A percentile compares a stretch with the other conserved stretches of the same genome.
Evolutionary conservation across 2,113 vertebrate species (phyloP).

Genomic region (Diadophis punctatus): DNA sequence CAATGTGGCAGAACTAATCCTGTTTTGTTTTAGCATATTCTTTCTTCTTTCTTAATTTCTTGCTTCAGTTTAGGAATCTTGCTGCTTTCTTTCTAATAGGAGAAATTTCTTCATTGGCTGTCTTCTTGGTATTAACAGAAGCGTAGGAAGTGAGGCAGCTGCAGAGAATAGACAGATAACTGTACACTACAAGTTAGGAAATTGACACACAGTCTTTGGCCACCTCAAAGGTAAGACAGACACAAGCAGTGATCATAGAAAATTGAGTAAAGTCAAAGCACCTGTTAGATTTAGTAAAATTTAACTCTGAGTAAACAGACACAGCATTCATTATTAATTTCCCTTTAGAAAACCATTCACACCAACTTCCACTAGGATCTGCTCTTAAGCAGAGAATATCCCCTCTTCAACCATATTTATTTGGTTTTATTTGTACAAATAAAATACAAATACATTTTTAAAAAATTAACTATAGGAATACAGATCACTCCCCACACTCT

Average conservation of each 20-base stretch:
- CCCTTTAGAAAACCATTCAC: background rate
- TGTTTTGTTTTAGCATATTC: background rate
- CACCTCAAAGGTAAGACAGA: background rate
- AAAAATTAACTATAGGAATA: background rate
- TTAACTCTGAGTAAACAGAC: background rate
- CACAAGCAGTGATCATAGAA: background rate
- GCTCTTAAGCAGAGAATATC: background rate
- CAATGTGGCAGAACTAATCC: background rate
- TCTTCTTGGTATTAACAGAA: background rate
- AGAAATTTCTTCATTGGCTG: background rate
- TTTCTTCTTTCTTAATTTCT: background rate
- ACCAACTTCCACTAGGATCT: background rate
- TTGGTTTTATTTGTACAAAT: background rate
- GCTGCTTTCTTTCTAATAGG: background rate
- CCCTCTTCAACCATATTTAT: background rate
- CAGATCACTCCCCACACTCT: background rate
- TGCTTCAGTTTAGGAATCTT: background rate
- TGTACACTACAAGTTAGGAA: background rate
- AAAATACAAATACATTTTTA: background rate
- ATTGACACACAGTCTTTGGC: background rate
- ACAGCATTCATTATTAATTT: background rate
- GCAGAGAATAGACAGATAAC: background rate
- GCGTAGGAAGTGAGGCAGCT: background rate
- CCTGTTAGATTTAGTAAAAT: background rate
- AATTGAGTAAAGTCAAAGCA: background rate